Evolutionary conservation across 2,797 vertebrate genomes (phyloP), one percentile per base, ranked within the genome.

Genomic region (Tapera naevia): DNA sequence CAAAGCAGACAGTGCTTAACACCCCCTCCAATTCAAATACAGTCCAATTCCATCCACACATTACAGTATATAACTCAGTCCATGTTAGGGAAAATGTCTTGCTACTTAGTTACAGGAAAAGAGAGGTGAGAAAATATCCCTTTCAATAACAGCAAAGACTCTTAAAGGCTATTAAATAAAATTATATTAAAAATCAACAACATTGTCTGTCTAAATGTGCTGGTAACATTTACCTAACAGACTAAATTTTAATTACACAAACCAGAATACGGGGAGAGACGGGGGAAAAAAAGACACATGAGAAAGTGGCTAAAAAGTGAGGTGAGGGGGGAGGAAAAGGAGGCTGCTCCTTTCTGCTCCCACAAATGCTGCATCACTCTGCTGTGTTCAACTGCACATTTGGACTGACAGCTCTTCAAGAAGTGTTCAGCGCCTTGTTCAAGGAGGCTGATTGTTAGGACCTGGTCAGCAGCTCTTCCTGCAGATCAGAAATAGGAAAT

Each of bases 81-180:
- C n/a, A 41, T 14, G 18, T 13, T 9, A 11, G 32, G 28, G 56
- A 57, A 62, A 33, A 86, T 25, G 45, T 73, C 57, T 84, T 66
- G 80, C 91, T 90, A 65, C 86, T 80, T 92, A 33, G 65, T 35
- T 86, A 88, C 73, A 86, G 58, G 53, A 91, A 86, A 76, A 30
- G 37, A 71, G 35, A 80, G 70, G 54, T 30, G 53, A 92, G 53
- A 30, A 74, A 86, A 51, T 28, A 21, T 14, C 30, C 18, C 46
- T 56, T 50, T 16, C 73, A 46, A 15, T 3, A 88, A 53, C 73
- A 70, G 61, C 81, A 61, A 1, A 54, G 39, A 30, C 66, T 85
- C 35, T n/a, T 8, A n/a, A 37, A 50, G 2, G 53, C 56, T 54
- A 8, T 13, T 37, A 53, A 73, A 70, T 14, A 37, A 33, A 86